These are phyloP conservation scores for Scaptomyza montana DNA, from an alignment of 1,140 invertebrate genomes.

Conservation along the genomic window DNA sequence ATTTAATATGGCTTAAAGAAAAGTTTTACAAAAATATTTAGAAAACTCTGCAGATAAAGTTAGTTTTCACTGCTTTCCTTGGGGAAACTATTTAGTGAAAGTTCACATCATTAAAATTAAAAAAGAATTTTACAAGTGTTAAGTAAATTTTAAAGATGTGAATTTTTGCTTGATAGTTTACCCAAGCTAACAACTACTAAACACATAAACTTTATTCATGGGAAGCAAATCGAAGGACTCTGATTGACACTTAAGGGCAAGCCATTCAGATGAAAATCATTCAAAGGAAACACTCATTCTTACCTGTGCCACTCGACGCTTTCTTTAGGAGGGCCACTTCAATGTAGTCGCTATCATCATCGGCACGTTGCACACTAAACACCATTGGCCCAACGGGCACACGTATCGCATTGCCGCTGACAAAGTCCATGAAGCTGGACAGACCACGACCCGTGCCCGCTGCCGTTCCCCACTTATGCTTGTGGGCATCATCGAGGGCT, in stretches of 20 bases:
- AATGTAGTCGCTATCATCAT: conserved; percentile 80
- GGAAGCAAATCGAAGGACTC: conserved; percentile 1
- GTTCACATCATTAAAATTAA: too few relatives aligned
- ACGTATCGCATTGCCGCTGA: conserved; percentile 76
- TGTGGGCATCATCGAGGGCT: conserved; percentile 48
- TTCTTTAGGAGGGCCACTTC: conserved; percentile 82
- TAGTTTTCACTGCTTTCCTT: too few relatives aligned
- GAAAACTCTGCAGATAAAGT: too few relatives aligned
- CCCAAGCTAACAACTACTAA: background rate
- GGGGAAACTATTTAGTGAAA: too few relatives aligned
- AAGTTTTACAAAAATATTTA: too few relatives aligned
- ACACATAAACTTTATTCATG: conserved; percentile 15
- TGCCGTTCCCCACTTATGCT: conserved; percentile 58
- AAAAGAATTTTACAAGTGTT: too few relatives aligned
- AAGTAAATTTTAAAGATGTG: too few relatives aligned
- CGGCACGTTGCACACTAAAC: conserved; percentile 81
- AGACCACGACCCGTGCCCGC: conserved; percentile 59
- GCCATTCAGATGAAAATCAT: conserved; percentile 32
- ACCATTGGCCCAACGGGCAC: conserved; percentile 81
- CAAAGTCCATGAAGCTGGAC: conserved; percentile 75
- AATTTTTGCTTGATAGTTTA: too few relatives aligned
- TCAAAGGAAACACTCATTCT: conserved; percentile 22
- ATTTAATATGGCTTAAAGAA: too few relatives aligned
- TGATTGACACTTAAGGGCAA: conserved; percentile 7
- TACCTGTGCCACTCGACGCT: conserved; percentile 70